A percentile compares a stretch with the other conserved stretches of the same genome.
Conservation (phyloP, 2,113 vertebrate genomes). For the Ramphastos sulfuratus region DNA sequence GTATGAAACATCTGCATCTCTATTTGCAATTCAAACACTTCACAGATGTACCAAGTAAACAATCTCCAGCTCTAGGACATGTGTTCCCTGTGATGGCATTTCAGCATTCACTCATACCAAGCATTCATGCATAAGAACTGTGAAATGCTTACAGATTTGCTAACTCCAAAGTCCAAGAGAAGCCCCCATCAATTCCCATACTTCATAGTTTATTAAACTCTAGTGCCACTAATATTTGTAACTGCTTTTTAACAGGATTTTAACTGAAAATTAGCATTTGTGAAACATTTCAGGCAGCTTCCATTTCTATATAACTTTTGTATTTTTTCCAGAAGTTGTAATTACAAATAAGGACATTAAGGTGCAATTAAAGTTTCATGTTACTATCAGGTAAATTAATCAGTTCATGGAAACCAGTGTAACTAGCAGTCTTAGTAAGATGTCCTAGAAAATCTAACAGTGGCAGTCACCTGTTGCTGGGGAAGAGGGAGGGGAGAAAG, state of each 20-base stretch:
- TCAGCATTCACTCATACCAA: background rate
- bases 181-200: background rate
- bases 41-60: background rate
- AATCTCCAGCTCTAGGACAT: background rate
- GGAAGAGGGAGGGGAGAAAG: accelerated
- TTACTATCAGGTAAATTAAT: background rate
- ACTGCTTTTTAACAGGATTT: background rate
- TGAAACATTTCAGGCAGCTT: background rate
- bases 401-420: background rate
- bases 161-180: background rate
- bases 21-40: background rate
- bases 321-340: background rate
- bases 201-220: background rate
- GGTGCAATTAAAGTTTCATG: background rate
- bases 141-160: background rate
- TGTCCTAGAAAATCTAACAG: background rate
- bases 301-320: background rate
- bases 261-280: background rate
- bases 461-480: background rate
- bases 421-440: background rate
- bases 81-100: background rate
- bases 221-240: background rate
- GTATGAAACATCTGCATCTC: background rate
- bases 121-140: background rate
- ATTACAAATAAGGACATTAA: background rate